Base-by-base conservation (phyloP, 2,113 vertebrate genomes). In the Dasypus novemcinctus region DNA sequence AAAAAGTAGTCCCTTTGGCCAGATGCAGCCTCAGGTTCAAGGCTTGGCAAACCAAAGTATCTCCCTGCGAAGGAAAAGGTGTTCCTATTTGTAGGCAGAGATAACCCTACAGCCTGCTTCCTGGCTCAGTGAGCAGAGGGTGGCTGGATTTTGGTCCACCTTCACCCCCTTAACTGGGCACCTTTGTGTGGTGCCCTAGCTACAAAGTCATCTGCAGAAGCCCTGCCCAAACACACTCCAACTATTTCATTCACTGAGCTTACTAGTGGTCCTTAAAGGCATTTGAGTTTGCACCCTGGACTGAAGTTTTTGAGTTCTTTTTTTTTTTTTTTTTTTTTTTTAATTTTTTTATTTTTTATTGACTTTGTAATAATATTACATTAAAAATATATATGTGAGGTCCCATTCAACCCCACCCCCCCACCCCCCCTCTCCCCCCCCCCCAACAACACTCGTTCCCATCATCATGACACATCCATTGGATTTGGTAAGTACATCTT, bases 161-260 rank as follows among this genome's bases (percentile, higher is more conserved):
- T 8, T 78, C 12, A 21, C 27, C 4, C 2, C 41, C 54, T 68
- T 20, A 43, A 0, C 43, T 3, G 7, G 61, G 25, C 17, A 64
- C 69, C 52, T 88, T 29, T 83, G 36, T 10, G 1, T 46, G 21
- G 23, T 18, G 4, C 38, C 23, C 13, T 38, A 41, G 36, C 18
- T 49, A 8, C 27, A 78, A 2, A 17, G 41, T 13, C 36, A 59
- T 4, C 17, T 57, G 27, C 12, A 33, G 46, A 69, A 12, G 10
- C 54, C 87, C 17, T 57, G 38, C 76, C 9, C 52, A 66, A 69
- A 78, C 27, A 31, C 2, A n/a, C 18, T n/a, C 5, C n/a, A 43
- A 5, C 12, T 7, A 12, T 5, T 68, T 74, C 63, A 27, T 20
- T 59, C 7, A 0, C 14, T 1, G 0, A 13, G 17, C 46, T 90